Percentiles rank a stretch among this genome's conserved stretches.
phyloP scores from a whole-genome alignment of 2,888 invertebrate genomes.

The Tromatobia lineatoria region DNA sequence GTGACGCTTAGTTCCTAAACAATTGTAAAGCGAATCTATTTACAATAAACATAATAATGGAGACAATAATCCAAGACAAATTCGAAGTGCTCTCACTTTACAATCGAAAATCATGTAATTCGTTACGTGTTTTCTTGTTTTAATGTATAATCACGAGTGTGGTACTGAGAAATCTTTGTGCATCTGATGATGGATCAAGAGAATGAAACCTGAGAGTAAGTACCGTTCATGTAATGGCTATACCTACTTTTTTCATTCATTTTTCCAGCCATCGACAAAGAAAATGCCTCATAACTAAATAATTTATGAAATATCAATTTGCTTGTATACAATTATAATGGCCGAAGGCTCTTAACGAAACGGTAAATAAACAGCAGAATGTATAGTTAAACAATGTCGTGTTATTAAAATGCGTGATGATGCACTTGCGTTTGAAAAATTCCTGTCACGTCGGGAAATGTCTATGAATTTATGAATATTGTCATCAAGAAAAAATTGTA shows the following conservation, averaged over 20 bases:
- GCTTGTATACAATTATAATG: neutral
- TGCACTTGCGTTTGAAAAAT: slow-evolving; percentile 3
- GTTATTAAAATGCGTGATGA: slow-evolving; percentile 14
- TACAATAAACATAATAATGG: slow-evolving; percentile 35
- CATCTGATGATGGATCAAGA: slow-evolving; percentile 31
- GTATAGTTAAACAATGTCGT: neutral
- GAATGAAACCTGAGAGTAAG: slow-evolving; percentile 44
- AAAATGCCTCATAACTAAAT: slow-evolving; percentile 24
- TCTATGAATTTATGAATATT: slow-evolving; percentile 12
- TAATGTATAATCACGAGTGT: slow-evolving; percentile 13
- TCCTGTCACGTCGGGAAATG: slow-evolving; percentile 3
- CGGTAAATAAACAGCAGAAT: slow-evolving; percentile 1
- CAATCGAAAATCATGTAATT: slow-evolving; percentile 28
- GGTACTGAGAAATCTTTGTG: slow-evolving; percentile 43
- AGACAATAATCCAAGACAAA: slow-evolving; percentile 18
- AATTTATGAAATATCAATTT: slow-evolving; percentile 17
- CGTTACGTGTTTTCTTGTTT: slow-evolving; percentile 6
- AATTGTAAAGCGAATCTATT: slow-evolving; percentile 43
- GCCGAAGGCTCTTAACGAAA: neutral
- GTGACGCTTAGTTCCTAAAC: slow-evolving; percentile 33
- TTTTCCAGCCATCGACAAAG: neutral
- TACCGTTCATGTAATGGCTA: slow-evolving; percentile 10
- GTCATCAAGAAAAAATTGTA: neutral
- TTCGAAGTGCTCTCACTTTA: slow-evolving; percentile 8
- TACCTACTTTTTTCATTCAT: neutral